phyloP scores from a whole-genome alignment of 2,113 vertebrate species.

The Ceuthmochares aereus region DNA sequence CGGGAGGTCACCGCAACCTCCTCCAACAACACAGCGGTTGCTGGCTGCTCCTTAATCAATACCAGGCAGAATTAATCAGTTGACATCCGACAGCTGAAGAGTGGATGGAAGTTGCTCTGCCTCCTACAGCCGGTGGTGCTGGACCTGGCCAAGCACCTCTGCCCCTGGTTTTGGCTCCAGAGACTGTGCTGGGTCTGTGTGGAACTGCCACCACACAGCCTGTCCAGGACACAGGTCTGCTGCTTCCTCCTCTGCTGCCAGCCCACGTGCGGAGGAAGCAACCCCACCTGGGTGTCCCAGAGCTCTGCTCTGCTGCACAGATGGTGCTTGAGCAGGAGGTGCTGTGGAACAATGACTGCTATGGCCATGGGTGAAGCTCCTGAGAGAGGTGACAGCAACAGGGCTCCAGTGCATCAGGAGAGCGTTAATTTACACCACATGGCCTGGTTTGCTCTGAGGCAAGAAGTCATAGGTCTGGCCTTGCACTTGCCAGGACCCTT shows the following conservation, averaged over 20 bases:
- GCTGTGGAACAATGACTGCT: not conserved
- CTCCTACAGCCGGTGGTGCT: not conserved
- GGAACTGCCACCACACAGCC: not conserved
- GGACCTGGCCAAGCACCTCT: fast-evolving
- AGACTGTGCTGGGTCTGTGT: fast-evolving
- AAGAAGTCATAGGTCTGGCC: fast-evolving
- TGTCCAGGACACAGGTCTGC: fast-evolving
- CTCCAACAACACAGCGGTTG: fast-evolving
- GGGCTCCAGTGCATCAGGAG: not conserved
- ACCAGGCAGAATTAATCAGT: slow-evolving; percentile 67
- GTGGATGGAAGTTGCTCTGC: not conserved
- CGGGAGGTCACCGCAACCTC: not conserved
- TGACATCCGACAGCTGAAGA: slow-evolving; percentile 60
- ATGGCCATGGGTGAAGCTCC: not conserved
- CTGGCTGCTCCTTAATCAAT: slow-evolving; percentile 57
- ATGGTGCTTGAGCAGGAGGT: not conserved
- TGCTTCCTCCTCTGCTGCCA: not conserved
- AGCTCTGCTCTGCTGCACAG: fast-evolving
- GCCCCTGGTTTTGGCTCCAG: not conserved
- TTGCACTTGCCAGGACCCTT: not conserved
- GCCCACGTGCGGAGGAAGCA: fast-evolving
- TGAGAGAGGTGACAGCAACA: not conserved
- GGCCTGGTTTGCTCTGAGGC: not conserved
- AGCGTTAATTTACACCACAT: not conserved
- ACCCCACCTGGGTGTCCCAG: fast-evolving